Conservation (phyloP, 2,113 vertebrate species). For the Sinocyclocheilus maitianheensis region DNA sequence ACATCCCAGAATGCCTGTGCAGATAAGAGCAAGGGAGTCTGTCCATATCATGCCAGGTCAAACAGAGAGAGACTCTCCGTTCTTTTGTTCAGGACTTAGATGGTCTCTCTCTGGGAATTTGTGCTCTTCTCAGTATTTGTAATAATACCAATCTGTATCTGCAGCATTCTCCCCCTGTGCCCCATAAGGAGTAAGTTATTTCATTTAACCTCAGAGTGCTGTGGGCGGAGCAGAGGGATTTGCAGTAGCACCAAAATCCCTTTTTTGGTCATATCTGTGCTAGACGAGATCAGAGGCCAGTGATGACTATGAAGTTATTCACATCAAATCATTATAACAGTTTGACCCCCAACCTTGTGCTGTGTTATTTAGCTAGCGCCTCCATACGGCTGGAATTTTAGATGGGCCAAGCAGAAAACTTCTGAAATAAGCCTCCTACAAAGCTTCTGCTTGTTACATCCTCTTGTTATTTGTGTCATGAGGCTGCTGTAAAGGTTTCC, state of each 20-base stretch:
- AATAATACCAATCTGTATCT: conserved; percentile 45
- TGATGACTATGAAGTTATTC: conserved; percentile 35
- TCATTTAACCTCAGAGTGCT: conserved; percentile 14
- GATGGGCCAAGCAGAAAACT: conserved; percentile 1
- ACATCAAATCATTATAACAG: conserved; percentile 22
- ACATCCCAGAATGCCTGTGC: not conserved
- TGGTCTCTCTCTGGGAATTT: conserved; percentile 22
- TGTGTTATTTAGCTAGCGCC: not conserved
- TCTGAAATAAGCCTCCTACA: not conserved
- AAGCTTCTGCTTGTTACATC: conserved; percentile 32
- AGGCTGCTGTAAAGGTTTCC: conserved; percentile 1
- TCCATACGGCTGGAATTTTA: conserved; percentile 9
- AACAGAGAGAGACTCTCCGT: not conserved
- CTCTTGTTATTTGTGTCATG: not conserved
- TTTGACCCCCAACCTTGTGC: conserved; percentile 27
- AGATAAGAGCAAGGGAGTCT: not conserved
- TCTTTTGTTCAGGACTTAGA: conserved; percentile 17
- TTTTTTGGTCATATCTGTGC: conserved; percentile 59
- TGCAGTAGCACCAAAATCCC: conserved; percentile 49
- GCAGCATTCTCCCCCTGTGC: conserved; percentile 48
- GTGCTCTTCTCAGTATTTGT: conserved; percentile 41
- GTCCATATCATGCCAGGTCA: not conserved
- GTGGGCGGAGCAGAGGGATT: conserved; percentile 38
- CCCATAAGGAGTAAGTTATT: conserved; percentile 36
- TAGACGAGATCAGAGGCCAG: conserved; percentile 21